Evolutionary conservation across 2,797 vertebrate species (phyloP), one percentile per base, ranked within the genome.

Genomic region (Australoheros facetus): DNA sequence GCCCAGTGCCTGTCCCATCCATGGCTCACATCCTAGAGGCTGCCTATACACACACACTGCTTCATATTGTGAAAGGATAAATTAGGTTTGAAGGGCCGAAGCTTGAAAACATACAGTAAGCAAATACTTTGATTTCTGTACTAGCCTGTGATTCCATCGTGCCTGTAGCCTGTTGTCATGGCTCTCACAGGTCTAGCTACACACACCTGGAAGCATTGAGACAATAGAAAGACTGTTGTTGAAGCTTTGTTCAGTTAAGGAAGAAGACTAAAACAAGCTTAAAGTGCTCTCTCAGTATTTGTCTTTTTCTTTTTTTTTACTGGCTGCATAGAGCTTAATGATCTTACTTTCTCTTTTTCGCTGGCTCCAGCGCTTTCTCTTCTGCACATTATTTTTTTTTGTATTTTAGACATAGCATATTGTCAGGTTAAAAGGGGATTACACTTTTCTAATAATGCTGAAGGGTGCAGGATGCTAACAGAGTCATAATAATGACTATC

Each of bases 1-100:
- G 96, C 97, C 3, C 97, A 98, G 91, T 99, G 98, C 91, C 97
- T 99, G 90, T 94, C 96, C 82, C 98, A 99, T 80, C 94, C 97
- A 17, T 99, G 98, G 98, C 96, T 99, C 80, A 75, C 92, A 78
- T 95, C 96, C 28, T 99, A 98, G 91, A 93, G 82, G 82, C 88
- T 72, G 23, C 70, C 28, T 3, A 4, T 17, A 58, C 82, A 4
- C n/a, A 58, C 82, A 75, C 73, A 64, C 77, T 5, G 8, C 88
- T 78, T 4, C 39, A 42, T 42, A 56, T 71, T 58, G 75, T 79
- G 71, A 79, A 71, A 57, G 58, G 74, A 80, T 69, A 17, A 17
- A 39, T 81, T 39, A 34, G 54, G 77, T 77, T 85, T 79, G 64
- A 80, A 73, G 84, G 75, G 71, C 60, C 79, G 26, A 76, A 82